phyloP scores from a whole-genome alignment of 2,797 vertebrate genomes.

The Lophotriccus pileatus region DNA sequence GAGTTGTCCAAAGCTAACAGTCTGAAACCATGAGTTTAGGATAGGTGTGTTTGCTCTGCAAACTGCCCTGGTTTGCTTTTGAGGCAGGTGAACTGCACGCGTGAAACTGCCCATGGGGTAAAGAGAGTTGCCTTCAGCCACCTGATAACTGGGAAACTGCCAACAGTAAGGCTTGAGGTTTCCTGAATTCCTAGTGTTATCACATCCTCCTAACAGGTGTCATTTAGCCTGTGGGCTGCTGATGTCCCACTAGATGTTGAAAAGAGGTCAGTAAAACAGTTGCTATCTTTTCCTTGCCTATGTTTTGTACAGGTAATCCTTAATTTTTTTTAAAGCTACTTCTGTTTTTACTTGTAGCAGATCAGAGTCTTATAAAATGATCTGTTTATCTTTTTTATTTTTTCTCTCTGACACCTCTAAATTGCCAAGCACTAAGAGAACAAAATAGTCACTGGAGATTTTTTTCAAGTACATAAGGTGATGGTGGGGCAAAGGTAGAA shows the following conservation, averaged over 20 bases:
- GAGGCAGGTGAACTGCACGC: not conserved
- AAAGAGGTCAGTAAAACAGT: not conserved
- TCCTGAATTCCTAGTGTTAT: not conserved
- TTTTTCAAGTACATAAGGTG: not conserved
- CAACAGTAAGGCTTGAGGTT: not conserved
- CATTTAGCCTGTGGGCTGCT: not conserved
- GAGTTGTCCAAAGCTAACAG: not conserved
- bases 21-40: not conserved
- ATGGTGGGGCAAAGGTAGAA: not conserved
- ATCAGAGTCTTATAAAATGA: not conserved
- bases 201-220: not conserved
- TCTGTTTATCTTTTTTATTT: not conserved
- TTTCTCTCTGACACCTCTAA: not conserved
- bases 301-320: not conserved
- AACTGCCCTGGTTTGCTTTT: not conserved
- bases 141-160: not conserved
- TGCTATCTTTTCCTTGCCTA: not conserved
- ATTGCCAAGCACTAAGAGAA: not conserved
- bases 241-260: not conserved
- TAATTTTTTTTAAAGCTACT: not conserved
- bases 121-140: not conserved
- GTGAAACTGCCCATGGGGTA: not conserved
- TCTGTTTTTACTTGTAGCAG: not conserved
- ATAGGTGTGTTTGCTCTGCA: not conserved
- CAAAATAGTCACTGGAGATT: not conserved